Evolutionary conservation across 2,888 invertebrate genomes (phyloP).

Genomic region (Opisthograptis luteolata): DNA sequence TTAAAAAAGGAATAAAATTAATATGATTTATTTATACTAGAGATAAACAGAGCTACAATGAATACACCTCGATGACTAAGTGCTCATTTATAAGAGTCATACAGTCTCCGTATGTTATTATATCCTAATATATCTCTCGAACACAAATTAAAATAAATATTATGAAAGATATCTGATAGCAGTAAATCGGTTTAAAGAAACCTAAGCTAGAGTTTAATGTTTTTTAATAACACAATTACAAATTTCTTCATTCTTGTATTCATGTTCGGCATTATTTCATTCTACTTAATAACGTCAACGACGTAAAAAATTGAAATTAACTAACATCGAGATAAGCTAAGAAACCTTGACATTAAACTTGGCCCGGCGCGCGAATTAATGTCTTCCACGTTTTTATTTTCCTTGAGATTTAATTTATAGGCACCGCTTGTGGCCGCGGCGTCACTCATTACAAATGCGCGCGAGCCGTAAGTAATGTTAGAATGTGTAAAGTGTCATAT

Average conservation of each 20-base stretch:
- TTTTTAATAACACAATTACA: neutral
- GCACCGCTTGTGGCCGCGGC: conserved; percentile 70
- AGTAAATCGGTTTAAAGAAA: neutral
- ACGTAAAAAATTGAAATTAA: conserved; percentile 76
- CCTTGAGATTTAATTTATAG: conserved; percentile 84
- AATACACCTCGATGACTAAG: too few species aligned
- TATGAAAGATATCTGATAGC: too few species aligned
- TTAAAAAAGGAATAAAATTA: too few species aligned
- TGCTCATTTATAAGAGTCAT: too few species aligned
- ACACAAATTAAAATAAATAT: too few species aligned
- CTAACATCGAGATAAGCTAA: conserved; percentile 81
- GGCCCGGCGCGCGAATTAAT: conserved; percentile 83
- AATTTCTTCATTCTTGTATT: conserved; percentile 22
- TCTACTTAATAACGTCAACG: conserved; percentile 70
- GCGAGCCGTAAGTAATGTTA: conserved; percentile 73
- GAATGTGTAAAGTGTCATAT: conserved; percentile 79
- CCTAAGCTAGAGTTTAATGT: neutral
- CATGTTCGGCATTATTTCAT: conserved; percentile 65
- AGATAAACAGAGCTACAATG: too few species aligned
- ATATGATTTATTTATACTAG: too few species aligned
- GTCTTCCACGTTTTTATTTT: conserved; percentile 84
- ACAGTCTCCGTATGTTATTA: too few species aligned
- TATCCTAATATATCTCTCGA: too few species aligned
- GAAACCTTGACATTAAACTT: conserved; percentile 84
- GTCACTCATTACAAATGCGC: conserved; percentile 81